A percentile compares a stretch with the other conserved stretches of the same genome.
phyloP scores from a whole-genome alignment of 2,888 invertebrate species.

The Cyclophora punctaria region DNA sequence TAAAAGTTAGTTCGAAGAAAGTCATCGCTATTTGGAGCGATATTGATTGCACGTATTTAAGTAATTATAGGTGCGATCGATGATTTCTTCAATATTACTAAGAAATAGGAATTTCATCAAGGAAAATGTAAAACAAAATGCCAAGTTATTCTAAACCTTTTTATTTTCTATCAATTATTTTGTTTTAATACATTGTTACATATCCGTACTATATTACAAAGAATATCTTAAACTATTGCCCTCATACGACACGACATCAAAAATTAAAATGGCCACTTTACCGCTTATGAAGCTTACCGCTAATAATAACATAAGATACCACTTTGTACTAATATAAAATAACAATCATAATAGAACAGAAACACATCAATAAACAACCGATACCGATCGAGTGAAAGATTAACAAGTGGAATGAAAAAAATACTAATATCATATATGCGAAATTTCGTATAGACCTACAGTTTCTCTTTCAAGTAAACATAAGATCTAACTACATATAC shows the following conservation, averaged over 20 bases:
- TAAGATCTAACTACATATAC: too few relatives aligned
- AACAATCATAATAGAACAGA: constrained; percentile 39
- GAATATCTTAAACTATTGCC: constrained; percentile 54
- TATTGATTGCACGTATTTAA: too few relatives aligned
- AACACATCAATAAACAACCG: constrained; percentile 31
- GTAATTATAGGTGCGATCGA: too few relatives aligned
- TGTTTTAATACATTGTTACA: constrained; percentile 55
- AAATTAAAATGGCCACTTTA: constrained; percentile 63
- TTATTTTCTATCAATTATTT: constrained; percentile 65
- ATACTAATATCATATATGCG: constrained; percentile 7
- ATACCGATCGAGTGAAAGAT: constrained; percentile 46
- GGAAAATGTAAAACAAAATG: background rate
- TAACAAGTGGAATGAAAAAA: constrained; percentile 62
- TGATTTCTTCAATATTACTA: too few relatives aligned
- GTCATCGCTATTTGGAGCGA: background rate
- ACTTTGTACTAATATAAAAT: constrained; percentile 65
- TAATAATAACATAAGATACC: constrained; percentile 41
- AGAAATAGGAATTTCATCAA: too few relatives aligned
- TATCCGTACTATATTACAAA: constrained; percentile 46
- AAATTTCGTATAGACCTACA: background rate
- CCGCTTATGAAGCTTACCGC: constrained; percentile 53
- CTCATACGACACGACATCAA: constrained; percentile 48
- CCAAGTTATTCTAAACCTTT: constrained; percentile 51
- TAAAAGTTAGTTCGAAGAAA: constrained; percentile 1
- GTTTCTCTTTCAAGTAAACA: too few relatives aligned